Evolutionary conservation across 2,113 vertebrate genomes (phyloP), one percentile per base, ranked within the genome.

Genomic region (Cephalopholis sonnerati): DNA sequence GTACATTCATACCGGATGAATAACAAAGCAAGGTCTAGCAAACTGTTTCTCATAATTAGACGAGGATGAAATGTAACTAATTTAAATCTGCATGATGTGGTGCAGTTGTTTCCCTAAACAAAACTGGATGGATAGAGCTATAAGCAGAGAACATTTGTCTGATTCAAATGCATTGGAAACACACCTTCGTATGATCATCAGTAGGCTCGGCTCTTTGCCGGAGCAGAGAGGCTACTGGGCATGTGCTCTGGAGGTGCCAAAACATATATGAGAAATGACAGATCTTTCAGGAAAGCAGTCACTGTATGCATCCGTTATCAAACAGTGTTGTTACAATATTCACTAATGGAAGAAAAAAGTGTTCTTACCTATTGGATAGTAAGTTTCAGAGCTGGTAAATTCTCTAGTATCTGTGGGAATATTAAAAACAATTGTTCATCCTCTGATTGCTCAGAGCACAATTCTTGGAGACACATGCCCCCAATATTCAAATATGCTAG

Each of bases 351-450:
- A 61, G 7, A 24, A 20, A 58, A 48, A 74, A 79, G 5, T 1
- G 5, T 32, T 65, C 79, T 83, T 79, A 94, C 87, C 85, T 3
- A 29, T 2, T 25, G 68, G 74, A 67, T 74, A 36, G 32, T 36
- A 46, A 0, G 6, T 84, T 81, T 93, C 91, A 67, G 81, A 68
- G 50, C 84, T 93, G 36, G 63, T 7, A 16, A 72, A 64, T 77
- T 92, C 88, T 76, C 77, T 78, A 57, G 85, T 91, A 76, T 94
- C 91, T 93, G 74, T 74, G 9, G 64, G 54, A 66, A 83, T 29
- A 79, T 71, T 2, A 41, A 65, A 48, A 63, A 48, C 7, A 24
- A 7, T 46, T 51, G 3, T 51, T 77, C 20, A 73, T 48, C 22
- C 11, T 74, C 71, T 79, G 22, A 68, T 53, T 78, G n/a, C 3